These are phyloP conservation scores for Pagrus major DNA, from an alignment of 2,113 vertebrate species.

Conservation along the genomic window DNA sequence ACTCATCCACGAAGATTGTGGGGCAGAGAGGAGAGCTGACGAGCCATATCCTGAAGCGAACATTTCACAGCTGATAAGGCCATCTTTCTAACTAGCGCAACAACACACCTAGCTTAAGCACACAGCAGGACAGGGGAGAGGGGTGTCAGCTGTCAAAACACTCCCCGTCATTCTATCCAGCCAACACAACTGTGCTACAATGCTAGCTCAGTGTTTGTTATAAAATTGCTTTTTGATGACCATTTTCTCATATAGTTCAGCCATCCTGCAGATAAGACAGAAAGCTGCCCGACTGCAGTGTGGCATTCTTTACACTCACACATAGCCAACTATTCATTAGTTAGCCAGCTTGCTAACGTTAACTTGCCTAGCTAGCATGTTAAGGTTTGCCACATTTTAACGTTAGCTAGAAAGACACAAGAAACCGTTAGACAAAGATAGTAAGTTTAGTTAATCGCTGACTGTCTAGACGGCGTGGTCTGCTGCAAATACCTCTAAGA, in stretches of 20 bases:
- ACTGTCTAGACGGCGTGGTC: not conserved
- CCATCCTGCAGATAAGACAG: not conserved
- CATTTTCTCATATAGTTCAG: not conserved
- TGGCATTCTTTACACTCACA: conserved; percentile 11
- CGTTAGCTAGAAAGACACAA: conserved; percentile 29
- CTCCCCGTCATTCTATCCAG: conserved; percentile 42
- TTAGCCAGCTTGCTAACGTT: conserved; percentile 61
- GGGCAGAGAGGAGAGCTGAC: conserved; percentile 23
- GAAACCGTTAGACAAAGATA: not conserved
- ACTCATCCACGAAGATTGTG: not conserved
- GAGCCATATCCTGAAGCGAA: conserved; percentile 38
- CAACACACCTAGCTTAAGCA: conserved; percentile 44
- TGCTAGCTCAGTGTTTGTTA: not conserved
- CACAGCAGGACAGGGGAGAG: conserved; percentile 55
- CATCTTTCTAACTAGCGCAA: conserved; percentile 38
- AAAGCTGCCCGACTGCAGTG: not conserved
- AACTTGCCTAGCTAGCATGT: conserved; percentile 61
- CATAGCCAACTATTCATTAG: conserved; percentile 45
- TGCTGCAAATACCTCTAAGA: not conserved
- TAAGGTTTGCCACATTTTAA: conserved; percentile 30
- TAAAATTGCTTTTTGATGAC: not conserved
- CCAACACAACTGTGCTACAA: conserved; percentile 33
- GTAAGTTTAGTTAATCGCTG: not conserved
- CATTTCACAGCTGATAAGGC: conserved; percentile 48
- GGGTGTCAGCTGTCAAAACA: conserved; percentile 84